These are phyloP conservation scores for Parotocinclus haroldoi DNA, from an alignment of 2,797 vertebrate species.

Conservation along the genomic window DNA sequence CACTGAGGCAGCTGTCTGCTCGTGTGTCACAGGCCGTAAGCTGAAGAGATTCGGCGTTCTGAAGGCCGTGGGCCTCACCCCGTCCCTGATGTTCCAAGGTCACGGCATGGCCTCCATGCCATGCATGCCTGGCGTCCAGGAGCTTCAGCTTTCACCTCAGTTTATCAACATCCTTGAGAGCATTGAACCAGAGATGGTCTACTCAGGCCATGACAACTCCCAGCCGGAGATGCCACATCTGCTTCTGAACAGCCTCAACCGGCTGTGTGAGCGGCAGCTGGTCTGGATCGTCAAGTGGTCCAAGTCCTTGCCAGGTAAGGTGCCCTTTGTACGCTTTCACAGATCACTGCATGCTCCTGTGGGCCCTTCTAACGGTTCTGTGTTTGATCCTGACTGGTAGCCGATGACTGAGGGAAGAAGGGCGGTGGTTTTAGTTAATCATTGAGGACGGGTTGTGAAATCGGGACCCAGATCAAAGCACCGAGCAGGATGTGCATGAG, in stretches of 20 bases:
- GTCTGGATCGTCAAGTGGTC: constrained; percentile 97
- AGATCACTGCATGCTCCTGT: neutral
- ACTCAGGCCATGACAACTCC: constrained; percentile 83
- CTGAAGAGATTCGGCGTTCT: constrained; percentile 90
- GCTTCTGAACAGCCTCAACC: constrained; percentile 90
- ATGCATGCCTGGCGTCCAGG: constrained; percentile 76
- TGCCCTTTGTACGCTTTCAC: neutral
- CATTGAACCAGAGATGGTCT: constrained; percentile 89
- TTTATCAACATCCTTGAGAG: constrained; percentile 84
- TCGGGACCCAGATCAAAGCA: neutral
- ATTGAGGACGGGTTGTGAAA: constrained; percentile 8
- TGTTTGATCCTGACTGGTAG: neutral
- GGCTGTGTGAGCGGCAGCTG: constrained; percentile 91
- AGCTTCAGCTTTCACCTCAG: constrained; percentile 81
- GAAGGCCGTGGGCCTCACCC: constrained; percentile 78
- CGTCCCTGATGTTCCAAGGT: constrained; percentile 69
- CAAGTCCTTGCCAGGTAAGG: constrained; percentile 93
- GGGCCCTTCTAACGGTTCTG: neutral
- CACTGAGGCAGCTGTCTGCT: neutral
- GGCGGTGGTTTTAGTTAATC: neutral
- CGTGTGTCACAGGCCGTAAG: constrained; percentile 80
- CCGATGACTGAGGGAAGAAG: neutral
- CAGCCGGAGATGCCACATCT: constrained; percentile 82
- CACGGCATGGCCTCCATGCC: constrained; percentile 74
- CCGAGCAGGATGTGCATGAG: neutral